Evolutionary conservation across 1,140 invertebrate species (phyloP).

Genomic region (Bombus vancouverensis): DNA sequence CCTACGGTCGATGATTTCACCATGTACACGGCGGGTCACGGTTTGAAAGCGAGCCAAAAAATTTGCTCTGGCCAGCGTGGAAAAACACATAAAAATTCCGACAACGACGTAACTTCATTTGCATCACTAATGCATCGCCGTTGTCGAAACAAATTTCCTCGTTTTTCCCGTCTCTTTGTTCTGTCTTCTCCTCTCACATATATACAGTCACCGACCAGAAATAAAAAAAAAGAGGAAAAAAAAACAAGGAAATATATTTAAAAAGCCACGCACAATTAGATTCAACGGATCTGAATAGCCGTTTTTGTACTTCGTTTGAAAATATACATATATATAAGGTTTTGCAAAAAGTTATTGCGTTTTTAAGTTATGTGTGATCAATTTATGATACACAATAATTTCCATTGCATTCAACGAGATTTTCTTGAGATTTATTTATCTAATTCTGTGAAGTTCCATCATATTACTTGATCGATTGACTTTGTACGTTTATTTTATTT

Average conservation of each 20-base stretch:
- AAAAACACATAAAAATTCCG: constrained; percentile 36
- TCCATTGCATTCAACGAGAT: no score
- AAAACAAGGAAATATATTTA: background rate
- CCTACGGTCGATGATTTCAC: background rate
- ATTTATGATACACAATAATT: no score
- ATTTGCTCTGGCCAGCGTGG: constrained; percentile 1
- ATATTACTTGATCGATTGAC: no score
- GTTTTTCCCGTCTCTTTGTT: constrained; percentile 27
- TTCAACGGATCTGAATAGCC: background rate
- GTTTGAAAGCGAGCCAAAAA: constrained; percentile 41
- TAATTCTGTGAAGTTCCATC: no score
- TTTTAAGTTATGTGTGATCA: no score
- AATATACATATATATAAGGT: background rate
- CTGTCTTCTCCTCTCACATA: background rate
- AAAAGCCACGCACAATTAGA: background rate
- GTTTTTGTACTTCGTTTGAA: background rate
- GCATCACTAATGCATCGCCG: constrained; percentile 38
- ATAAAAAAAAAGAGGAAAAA: background rate
- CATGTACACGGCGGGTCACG: background rate
- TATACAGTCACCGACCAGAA: background rate
- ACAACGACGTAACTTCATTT: constrained; percentile 43
- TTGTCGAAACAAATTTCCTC: constrained; percentile 39
- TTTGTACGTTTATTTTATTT: no score
- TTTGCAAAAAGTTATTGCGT: background rate
- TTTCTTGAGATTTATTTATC: no score